Conservation (phyloP, 2,888 invertebrate genomes). For the Dryadula phaetusa region DNA sequence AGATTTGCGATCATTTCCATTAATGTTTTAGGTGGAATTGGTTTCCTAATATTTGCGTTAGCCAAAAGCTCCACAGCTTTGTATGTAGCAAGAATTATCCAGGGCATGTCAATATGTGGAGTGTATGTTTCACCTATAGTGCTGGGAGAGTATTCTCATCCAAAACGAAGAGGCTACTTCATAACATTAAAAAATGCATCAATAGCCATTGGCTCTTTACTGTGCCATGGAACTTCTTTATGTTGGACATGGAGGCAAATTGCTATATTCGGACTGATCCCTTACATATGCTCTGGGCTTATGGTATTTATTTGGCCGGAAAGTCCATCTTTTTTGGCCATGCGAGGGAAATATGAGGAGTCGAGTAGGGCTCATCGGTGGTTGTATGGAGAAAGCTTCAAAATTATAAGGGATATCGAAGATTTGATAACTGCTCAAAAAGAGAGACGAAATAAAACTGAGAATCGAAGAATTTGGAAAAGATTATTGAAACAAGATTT, state of each 20-base stretch:
- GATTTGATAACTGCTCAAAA: slow-evolving; percentile 48
- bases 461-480: slow-evolving; percentile 41
- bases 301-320: slow-evolving; percentile 57
- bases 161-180: slow-evolving; percentile 57
- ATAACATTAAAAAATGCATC: slow-evolving; percentile 52
- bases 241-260: slow-evolving; percentile 57
- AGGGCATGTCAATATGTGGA: slow-evolving; percentile 55
- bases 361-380: slow-evolving; percentile 54
- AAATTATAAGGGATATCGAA: slow-evolving; percentile 51
- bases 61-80: slow-evolving; percentile 50
- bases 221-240: slow-evolving; percentile 54
- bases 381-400: slow-evolving; percentile 50
- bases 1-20: slow-evolving; percentile 49
- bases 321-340: slow-evolving; percentile 57
- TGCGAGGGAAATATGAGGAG: slow-evolving; percentile 55
- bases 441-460: slow-evolving; percentile 38
- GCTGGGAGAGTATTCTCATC: slow-evolving; percentile 56
- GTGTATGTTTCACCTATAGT: slow-evolving; percentile 53
- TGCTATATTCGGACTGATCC: slow-evolving; percentile 45
- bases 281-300: slow-evolving; percentile 44
- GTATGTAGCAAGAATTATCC: slow-evolving; percentile 53
- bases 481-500: slow-evolving; percentile 52
- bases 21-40: slow-evolving; percentile 45
- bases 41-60: slow-evolving; percentile 54
- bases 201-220: slow-evolving; percentile 50